Conservation (phyloP, 1,140 invertebrate species). For the Teleogryllus occipitalis region DNA sequence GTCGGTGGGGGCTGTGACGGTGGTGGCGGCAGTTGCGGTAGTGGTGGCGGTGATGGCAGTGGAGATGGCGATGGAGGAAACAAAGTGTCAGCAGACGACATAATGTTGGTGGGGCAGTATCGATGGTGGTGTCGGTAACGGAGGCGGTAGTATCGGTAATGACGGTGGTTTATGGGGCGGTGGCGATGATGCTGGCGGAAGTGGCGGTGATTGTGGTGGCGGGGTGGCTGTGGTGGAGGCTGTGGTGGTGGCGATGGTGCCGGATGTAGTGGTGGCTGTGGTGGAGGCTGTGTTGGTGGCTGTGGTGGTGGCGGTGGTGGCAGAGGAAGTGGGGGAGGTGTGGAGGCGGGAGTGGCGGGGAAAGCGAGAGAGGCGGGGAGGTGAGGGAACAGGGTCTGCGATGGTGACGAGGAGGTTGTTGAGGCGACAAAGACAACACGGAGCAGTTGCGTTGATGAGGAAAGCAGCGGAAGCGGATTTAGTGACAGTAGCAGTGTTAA, state of each 20-base stretch:
- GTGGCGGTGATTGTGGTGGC: neutral
- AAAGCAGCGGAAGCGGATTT: neutral
- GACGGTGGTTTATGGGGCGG: too few relatives aligned
- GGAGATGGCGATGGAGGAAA: too few relatives aligned
- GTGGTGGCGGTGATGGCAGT: too few relatives aligned
- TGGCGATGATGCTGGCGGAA: neutral
- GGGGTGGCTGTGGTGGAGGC: neutral
- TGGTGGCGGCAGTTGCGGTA: neutral
- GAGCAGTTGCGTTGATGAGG: neutral
- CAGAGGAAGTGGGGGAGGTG: neutral
- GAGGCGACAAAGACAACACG: neutral
- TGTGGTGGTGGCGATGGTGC: neutral
- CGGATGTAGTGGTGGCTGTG: too few relatives aligned
- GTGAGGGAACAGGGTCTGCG: too few relatives aligned
- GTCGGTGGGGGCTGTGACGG: neutral
- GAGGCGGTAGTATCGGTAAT: too few relatives aligned
- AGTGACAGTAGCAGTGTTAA: too few relatives aligned
- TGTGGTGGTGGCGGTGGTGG: neutral
- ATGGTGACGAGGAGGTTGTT: too few relatives aligned
- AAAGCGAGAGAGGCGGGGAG: neutral
- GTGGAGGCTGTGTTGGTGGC: neutral
- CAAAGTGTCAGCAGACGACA: too few relatives aligned
- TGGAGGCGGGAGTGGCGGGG: too few relatives aligned
- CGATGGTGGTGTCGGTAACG: too few relatives aligned
- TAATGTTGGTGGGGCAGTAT: too few relatives aligned